phyloP scores from a whole-genome alignment of 2,797 vertebrate species.

The Pelobates cultripes region DNA sequence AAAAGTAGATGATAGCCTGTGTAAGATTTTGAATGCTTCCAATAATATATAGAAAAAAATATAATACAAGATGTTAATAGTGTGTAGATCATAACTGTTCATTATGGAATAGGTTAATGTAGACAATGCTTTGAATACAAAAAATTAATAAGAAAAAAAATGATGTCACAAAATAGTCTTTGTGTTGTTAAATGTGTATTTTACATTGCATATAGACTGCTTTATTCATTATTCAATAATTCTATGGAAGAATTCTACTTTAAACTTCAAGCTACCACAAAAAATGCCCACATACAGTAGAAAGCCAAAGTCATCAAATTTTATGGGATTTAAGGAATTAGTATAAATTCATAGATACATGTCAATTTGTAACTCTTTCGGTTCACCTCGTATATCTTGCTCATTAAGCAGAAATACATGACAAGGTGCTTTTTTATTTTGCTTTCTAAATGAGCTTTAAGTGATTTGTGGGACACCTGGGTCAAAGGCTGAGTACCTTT shows the following conservation, averaged over 20 bases:
- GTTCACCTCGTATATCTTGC: slow-evolving; percentile 50
- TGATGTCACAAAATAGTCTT: too few species aligned
- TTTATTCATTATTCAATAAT: background rate
- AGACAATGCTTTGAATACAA: too few species aligned
- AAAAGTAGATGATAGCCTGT: too few species aligned
- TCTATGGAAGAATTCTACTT: background rate
- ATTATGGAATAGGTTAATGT: too few species aligned
- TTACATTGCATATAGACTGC: too few species aligned
- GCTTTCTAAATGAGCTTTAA: slow-evolving; percentile 48
- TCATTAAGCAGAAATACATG: slow-evolving; percentile 47
- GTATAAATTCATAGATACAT: slow-evolving; percentile 48
- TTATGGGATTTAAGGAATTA: slow-evolving; percentile 51
- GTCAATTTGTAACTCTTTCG: slow-evolving; percentile 45
- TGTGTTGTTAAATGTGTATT: too few species aligned
- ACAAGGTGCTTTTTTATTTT: slow-evolving; percentile 41
- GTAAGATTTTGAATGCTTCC: too few species aligned
- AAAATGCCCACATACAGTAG: slow-evolving; percentile 14
- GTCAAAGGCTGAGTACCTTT: slow-evolving; percentile 39
- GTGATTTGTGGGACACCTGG: slow-evolving; percentile 50
- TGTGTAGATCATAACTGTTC: too few species aligned
- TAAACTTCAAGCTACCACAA: slow-evolving; percentile 4
- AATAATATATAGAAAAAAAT: too few species aligned
- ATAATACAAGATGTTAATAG: too few species aligned
- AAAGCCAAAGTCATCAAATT: slow-evolving; percentile 34
- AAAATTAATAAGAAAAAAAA: too few species aligned